Evolutionary conservation across 2,888 invertebrate genomes (phyloP).

Genomic region (Hirtodrosophila histrioides): DNA sequence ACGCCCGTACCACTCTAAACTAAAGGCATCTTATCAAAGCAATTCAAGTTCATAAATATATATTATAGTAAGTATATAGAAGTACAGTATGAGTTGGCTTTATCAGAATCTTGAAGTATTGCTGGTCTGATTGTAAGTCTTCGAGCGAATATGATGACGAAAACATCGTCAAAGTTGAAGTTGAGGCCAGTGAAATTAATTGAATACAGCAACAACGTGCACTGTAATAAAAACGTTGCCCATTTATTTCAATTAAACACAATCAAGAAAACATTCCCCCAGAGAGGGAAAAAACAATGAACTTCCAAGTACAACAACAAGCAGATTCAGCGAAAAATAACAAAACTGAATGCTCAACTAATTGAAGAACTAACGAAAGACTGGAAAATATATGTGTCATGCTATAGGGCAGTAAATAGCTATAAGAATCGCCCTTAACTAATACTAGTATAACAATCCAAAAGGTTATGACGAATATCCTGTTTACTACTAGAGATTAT

Average conservation of each 20-base stretch:
- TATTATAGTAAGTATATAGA: neutral
- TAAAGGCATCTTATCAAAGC: slow-evolving; percentile 42
- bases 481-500: too few relatives aligned
- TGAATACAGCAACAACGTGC: slow-evolving; percentile 37
- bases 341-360: slow-evolving; percentile 41
- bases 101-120: slow-evolving; percentile 35
- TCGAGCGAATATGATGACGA: slow-evolving; percentile 8
- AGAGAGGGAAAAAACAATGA: slow-evolving; percentile 38
- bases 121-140: neutral
- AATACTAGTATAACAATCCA: too few relatives aligned
- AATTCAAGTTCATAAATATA: slow-evolving; percentile 19
- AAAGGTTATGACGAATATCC: too few relatives aligned
- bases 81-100: slow-evolving; percentile 8
- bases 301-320: slow-evolving; percentile 16
- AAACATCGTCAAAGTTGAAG: slow-evolving; percentile 26
- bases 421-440: too few relatives aligned
- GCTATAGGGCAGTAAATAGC: neutral
- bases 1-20: neutral
- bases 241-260: slow-evolving; percentile 83
- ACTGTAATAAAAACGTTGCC: slow-evolving; percentile 56
- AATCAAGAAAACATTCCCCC: slow-evolving; percentile 72
- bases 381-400: slow-evolving; percentile 5
- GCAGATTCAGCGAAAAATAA: slow-evolving; percentile 32
- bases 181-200: slow-evolving; percentile 51
- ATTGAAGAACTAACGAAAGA: slow-evolving; percentile 26